Percentiles rank a stretch among this genome's conserved stretches.
phyloP scores from a whole-genome alignment of 1,140 invertebrate species.

The Physella acuta region DNA sequence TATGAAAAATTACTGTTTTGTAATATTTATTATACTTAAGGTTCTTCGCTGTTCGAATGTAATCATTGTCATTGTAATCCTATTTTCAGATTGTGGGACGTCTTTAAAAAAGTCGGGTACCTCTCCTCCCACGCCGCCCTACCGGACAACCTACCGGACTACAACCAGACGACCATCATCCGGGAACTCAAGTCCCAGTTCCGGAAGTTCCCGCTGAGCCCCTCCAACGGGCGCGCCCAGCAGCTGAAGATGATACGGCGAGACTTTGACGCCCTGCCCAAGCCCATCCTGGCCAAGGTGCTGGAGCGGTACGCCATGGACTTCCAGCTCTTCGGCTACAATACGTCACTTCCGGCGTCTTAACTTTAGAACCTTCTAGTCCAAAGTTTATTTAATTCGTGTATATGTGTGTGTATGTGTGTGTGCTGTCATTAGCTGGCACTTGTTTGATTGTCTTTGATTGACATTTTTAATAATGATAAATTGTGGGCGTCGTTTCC shows the following conservation, averaged over 20 bases:
- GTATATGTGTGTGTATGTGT: too few relatives aligned
- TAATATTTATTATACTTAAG: too few relatives aligned
- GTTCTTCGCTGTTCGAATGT: too few relatives aligned
- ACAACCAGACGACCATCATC: conserved; percentile 24
- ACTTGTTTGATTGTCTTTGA: too few relatives aligned
- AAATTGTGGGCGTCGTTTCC: too few relatives aligned
- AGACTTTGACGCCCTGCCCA: conserved; percentile 21
- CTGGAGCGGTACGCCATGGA: conserved; percentile 22
- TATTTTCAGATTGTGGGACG: conserved; percentile 14
- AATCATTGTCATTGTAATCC: too few relatives aligned
- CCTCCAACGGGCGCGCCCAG: conserved; percentile 13
- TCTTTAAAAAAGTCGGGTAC: conserved; percentile 23
- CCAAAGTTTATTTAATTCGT: too few relatives aligned
- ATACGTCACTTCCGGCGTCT: conserved; percentile 2
- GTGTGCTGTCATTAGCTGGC: too few relatives aligned
- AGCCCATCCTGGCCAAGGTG: conserved; percentile 19
- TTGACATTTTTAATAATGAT: too few relatives aligned
- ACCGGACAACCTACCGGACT: conserved; percentile 17
- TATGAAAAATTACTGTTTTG: too few relatives aligned
- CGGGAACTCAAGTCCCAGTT: conserved; percentile 13
- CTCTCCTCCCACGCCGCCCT: conserved; percentile 9
- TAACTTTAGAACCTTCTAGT: too few relatives aligned
- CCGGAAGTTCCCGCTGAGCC: conserved; percentile 14
- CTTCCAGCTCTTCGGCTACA: conserved; percentile 25
- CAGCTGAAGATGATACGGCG: conserved; percentile 18